Base-by-base conservation (phyloP, 2,888 invertebrate genomes). In the Gonocerus acuteangulatus region DNA sequence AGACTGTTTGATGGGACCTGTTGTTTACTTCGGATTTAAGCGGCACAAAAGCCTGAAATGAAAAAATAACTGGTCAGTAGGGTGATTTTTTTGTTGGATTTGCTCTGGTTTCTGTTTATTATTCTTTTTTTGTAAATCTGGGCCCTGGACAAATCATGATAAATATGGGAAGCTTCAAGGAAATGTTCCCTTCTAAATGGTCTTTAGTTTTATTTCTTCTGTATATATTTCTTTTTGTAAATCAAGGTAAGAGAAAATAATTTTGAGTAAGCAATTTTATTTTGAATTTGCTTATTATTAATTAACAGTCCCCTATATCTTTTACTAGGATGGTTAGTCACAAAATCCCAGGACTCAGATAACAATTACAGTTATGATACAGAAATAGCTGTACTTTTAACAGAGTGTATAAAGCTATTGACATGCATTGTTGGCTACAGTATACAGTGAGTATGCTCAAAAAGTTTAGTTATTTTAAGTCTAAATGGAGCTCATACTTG, bases 201-300 rank as follows among this genome's bases (percentile, higher is more conserved):
- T 90, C 89, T 71, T 81, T 86, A 70, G 73, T 88, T 51, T 85
- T 91, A 70, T 95, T 95, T 73, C 74, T 88, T 48, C 76, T 87
- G 22, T 95, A 95, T 71, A 92, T 95, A 78, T 82, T 84, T 67
- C 78, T 95, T 59, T 95, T 94, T 74, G 87, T 94, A 57, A 90
- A 88, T 73, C 94, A 94, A 85, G 94, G 94, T 93, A 79, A 74
- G 75, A 70, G 36, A 60, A 61, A 48, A 36, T 27, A 22, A 60
- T 60, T 52, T 48, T 27, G 23, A 49, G 13, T 57, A 45, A 1
- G 15, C 1, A 39, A 51, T 21, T n/a, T 44, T 23, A 18, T 15
- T 15, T 32, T 2, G 22, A 21, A 3, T 36, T 2, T 67, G 57
- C 58, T 66, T 67, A 67, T 67, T 65, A n/a, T 42, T n/a, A n/a